Conservation (phyloP, 2,113 vertebrate species). For the Carlito syrichta region DNA sequence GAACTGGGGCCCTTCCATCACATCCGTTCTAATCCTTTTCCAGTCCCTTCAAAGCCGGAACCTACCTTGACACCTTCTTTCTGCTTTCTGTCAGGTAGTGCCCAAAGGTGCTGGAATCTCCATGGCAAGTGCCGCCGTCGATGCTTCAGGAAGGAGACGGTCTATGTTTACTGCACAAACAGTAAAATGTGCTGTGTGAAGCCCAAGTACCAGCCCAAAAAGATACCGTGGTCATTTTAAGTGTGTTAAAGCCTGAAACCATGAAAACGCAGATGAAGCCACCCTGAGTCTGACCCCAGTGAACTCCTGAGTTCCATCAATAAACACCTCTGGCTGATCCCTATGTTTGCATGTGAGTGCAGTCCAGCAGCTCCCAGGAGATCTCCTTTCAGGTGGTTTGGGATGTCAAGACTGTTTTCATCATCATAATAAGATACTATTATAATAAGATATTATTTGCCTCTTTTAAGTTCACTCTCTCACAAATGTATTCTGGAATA, state of each 20-base stretch:
- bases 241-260: neutral
- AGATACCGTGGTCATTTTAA: neutral
- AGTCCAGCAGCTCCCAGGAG: neutral
- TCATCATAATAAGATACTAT: neutral
- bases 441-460: too few relatives aligned
- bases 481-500: neutral
- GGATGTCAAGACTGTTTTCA: neutral
- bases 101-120: constrained; percentile 70
- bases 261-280: neutral
- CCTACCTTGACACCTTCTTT: neutral
- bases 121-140: constrained; percentile 46
- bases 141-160: constrained; percentile 49
- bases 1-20: neutral
- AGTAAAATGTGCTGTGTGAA: constrained; percentile 69
- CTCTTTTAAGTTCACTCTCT: neutral
- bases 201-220: constrained; percentile 40
- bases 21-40: neutral
- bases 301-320: neutral
- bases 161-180: constrained; percentile 64
- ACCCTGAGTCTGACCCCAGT: neutral
- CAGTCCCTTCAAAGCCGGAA: neutral
- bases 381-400: neutral
- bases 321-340: constrained; percentile 23
- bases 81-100: constrained; percentile 24
- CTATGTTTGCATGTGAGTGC: neutral